phyloP scores from a whole-genome alignment of 2,113 vertebrate genomes.

The Elaphurus davidianus region DNA sequence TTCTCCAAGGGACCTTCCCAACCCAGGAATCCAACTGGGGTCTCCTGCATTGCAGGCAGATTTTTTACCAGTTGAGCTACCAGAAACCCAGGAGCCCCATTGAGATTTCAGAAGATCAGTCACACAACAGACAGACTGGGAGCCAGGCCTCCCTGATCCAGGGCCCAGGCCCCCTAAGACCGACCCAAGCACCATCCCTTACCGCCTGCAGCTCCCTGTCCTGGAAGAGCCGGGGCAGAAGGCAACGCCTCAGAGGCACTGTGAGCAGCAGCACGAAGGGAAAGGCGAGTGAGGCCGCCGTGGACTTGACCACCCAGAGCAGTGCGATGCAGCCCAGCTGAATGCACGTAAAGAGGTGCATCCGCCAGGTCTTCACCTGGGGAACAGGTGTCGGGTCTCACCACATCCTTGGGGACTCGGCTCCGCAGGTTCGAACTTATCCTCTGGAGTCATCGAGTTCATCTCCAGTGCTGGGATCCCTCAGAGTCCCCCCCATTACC shows the following conservation, averaged over 20 bases:
- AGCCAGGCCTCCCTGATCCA: not conserved
- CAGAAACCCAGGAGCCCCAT: not conserved
- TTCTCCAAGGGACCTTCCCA: not conserved
- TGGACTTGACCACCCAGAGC: conserved; percentile 98
- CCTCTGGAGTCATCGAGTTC: not conserved
- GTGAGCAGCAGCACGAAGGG: conserved; percentile 99
- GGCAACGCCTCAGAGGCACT: conserved; percentile 92
- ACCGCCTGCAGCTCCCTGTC: conserved; percentile 97
- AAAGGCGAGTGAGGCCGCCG: conserved; percentile 93
- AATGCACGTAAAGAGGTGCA: conserved; percentile 97
- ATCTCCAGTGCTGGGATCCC: not conserved
- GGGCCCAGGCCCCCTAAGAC: not conserved
- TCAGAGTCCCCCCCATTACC: not conserved
- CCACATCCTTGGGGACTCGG: not conserved
- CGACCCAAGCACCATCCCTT: conserved; percentile 57
- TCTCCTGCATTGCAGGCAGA: not conserved
- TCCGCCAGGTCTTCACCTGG: conserved; percentile 98
- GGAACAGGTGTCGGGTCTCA: not conserved
- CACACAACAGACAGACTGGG: not conserved
- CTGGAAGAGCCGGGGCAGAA: conserved; percentile 94
- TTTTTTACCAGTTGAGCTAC: not conserved
- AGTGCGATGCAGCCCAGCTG: conserved; percentile 94
- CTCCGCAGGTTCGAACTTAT: not conserved
- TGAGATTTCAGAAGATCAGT: not conserved
- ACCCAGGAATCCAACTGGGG: not conserved